Conservation (phyloP, 1,140 invertebrate genomes). For the Philaenus spumarius region DNA sequence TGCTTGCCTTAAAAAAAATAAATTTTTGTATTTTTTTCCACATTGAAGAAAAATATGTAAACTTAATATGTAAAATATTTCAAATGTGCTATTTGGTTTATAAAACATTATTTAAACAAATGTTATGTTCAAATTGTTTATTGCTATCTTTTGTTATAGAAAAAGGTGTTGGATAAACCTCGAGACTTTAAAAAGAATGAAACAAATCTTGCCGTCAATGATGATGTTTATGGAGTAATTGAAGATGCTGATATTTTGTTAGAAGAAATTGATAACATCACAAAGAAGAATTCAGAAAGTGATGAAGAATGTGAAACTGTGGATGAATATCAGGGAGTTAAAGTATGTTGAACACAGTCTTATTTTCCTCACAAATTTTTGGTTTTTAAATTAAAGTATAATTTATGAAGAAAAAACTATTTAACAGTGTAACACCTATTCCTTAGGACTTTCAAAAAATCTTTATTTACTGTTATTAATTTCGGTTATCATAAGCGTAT, state of each 20-base stretch:
- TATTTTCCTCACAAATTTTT: too few relatives aligned
- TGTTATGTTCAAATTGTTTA: background rate
- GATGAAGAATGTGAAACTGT: constrained; percentile 41
- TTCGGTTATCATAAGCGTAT: too few relatives aligned
- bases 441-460: too few relatives aligned
- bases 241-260: constrained; percentile 42
- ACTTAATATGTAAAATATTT: too few relatives aligned
- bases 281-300: constrained; percentile 43
- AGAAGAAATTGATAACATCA: constrained; percentile 41
- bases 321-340: constrained; percentile 23
- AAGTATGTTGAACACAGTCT: constrained; percentile 19
- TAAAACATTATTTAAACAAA: too few relatives aligned
- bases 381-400: too few relatives aligned
- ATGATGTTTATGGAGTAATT: constrained; percentile 32
- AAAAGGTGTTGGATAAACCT: background rate
- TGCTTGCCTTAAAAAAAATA: too few relatives aligned
- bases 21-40: too few relatives aligned
- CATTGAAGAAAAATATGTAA: too few relatives aligned
- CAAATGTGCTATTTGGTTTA: background rate
- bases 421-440: too few relatives aligned
- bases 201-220: constrained; percentile 18
- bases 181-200: background rate
- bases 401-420: too few relatives aligned
- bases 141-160: background rate
- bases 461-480: too few relatives aligned